Percentiles rank a stretch among this genome's conserved stretches.
Evolutionary conservation across 2,888 invertebrate species (phyloP).

Genomic region (Eudasyphora cyanicolor): DNA sequence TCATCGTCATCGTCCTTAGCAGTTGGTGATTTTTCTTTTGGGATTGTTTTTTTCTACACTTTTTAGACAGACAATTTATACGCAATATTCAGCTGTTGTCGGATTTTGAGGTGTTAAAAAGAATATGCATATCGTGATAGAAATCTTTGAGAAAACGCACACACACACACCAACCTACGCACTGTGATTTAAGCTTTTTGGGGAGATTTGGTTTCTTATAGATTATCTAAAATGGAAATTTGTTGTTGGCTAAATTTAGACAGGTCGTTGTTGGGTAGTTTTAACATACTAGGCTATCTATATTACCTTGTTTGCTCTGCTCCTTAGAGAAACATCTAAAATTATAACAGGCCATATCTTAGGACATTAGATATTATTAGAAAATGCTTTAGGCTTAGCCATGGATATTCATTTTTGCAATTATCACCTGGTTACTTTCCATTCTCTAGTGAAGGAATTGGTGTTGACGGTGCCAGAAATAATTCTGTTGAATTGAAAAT

Average conservation of each 20-base stretch:
- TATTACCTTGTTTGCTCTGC: constrained; percentile 4
- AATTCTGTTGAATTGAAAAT: too few species aligned
- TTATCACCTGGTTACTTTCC: background rate
- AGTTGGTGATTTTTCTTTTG: background rate
- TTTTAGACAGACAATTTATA: constrained; percentile 32
- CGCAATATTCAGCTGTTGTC: constrained; percentile 13
- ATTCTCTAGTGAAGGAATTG: too few species aligned
- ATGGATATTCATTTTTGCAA: background rate
- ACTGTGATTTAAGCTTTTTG: background rate
- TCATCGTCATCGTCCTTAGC: constrained; percentile 15
- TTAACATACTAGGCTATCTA: background rate
- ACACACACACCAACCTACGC: background rate
- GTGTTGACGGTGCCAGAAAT: too few species aligned
- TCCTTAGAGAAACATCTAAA: background rate
- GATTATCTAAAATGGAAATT: constrained; percentile 43
- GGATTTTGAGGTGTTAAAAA: constrained; percentile 36
- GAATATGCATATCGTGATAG: constrained; percentile 31
- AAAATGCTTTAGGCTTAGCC: background rate
- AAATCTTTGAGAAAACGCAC: constrained; percentile 28
- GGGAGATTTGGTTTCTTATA: background rate
- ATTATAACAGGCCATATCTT: constrained; percentile 1
- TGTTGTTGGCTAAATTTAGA: constrained; percentile 27
- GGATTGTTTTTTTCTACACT: background rate
- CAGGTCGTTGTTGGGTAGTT: constrained; percentile 17
- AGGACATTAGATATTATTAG: background rate